Evolutionary conservation across 2,888 invertebrate genomes (phyloP).

Genomic region (Amphipoea oculea): DNA sequence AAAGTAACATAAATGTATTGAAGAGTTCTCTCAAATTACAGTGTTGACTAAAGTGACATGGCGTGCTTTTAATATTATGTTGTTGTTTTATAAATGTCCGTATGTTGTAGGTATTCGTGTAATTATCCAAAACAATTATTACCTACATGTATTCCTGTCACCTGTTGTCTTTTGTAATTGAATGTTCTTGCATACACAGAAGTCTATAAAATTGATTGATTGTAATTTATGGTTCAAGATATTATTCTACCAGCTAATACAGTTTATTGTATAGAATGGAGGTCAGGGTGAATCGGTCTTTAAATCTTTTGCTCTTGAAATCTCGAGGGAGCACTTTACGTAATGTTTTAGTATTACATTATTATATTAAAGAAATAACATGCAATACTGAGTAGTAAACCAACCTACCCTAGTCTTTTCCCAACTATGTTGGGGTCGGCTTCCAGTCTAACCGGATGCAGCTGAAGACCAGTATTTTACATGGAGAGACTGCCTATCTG

Average conservation of each 20-base stretch:
- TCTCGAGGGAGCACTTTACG: neutral
- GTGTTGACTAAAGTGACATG: neutral
- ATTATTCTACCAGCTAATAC: neutral
- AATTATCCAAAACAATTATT: constrained; percentile 9
- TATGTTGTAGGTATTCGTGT: neutral
- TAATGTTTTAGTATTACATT: neutral
- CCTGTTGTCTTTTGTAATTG: neutral
- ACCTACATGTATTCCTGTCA: constrained; percentile 9
- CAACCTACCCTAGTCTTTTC: too few species aligned
- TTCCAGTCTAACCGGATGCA: too few species aligned
- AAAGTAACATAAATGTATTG: neutral
- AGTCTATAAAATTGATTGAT: neutral
- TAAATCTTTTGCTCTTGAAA: neutral
- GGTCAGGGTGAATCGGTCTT: neutral
- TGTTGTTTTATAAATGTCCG: neutral
- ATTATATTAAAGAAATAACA: neutral
- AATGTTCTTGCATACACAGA: neutral
- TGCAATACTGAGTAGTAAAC: too few species aligned
- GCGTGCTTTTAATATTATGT: neutral
- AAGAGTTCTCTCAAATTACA: neutral
- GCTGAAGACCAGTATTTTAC: too few species aligned
- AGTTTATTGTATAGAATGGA: neutral
- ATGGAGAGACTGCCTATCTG: too few species aligned
- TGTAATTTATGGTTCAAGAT: neutral
- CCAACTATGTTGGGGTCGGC: too few species aligned